These are phyloP conservation scores for Lampris incognitus DNA, from an alignment of 2,113 vertebrate species.

Conservation along the genomic window DNA sequence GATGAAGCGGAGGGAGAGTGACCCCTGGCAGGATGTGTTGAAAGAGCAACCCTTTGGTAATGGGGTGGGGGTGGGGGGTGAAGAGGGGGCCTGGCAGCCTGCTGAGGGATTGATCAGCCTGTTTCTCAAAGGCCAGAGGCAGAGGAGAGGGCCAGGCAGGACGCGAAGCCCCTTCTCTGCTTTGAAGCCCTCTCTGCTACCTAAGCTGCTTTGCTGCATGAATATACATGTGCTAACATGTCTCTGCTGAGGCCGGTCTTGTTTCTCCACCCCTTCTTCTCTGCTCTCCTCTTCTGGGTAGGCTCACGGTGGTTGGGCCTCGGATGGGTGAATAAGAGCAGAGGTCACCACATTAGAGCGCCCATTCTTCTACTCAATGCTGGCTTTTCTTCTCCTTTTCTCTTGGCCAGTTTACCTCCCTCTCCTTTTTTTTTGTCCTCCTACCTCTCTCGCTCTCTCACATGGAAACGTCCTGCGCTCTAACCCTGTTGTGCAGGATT, in stretches of 20 bases:
- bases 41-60: constrained; percentile 77
- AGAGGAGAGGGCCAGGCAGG: constrained; percentile 77
- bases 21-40: constrained; percentile 78
- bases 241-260: constrained; percentile 55
- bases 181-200: constrained; percentile 75
- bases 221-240: constrained; percentile 65
- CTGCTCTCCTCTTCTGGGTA: constrained; percentile 46
- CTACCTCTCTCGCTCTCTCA: constrained; percentile 36
- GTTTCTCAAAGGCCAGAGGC: constrained; percentile 81
- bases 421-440: constrained; percentile 33
- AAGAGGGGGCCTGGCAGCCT: constrained; percentile 61
- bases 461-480: constrained; percentile 67
- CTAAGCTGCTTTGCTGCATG: constrained; percentile 70
- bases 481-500: constrained; percentile 76
- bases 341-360: constrained; percentile 47
- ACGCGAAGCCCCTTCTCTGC: constrained; percentile 58
- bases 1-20: constrained; percentile 75
- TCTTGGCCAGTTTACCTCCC: constrained; percentile 28
- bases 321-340: constrained; percentile 49
- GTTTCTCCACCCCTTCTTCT: constrained; percentile 44
- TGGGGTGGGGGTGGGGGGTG: constrained; percentile 34
- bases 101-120: constrained; percentile 81
- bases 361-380: neutral
- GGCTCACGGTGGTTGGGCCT: constrained; percentile 16
- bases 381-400: constrained; percentile 34